Evolutionary conservation across 92 coral and sea anemone genomes (phyloP).

Genomic region (Paragorgia papillata): DNA sequence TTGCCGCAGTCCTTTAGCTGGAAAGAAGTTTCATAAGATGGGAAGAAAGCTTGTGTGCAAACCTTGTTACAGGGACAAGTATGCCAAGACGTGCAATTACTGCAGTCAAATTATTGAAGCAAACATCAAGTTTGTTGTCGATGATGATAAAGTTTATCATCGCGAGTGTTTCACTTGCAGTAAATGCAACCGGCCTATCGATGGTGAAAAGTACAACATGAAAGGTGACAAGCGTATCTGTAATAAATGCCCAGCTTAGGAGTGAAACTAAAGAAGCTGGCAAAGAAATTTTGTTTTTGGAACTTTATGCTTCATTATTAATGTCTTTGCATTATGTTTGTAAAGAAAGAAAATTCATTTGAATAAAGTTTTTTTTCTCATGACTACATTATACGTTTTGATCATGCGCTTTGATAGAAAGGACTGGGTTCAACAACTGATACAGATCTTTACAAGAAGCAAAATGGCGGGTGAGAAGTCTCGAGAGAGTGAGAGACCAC

Average conservation of each 20-base stretch:
- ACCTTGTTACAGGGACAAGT: slow-evolving; percentile 83
- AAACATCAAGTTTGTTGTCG: slow-evolving; percentile 95
- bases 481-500: too few relatives aligned
- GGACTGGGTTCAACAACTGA: too few relatives aligned
- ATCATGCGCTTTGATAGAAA: too few relatives aligned
- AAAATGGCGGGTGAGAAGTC: too few relatives aligned
- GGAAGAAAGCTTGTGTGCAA: slow-evolving; percentile 85
- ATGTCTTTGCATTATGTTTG: neutral
- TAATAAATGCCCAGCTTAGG: slow-evolving; percentile 52
- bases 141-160: slow-evolving; percentile 84
- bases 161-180: slow-evolving; percentile 96
- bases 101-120: slow-evolving; percentile 87
- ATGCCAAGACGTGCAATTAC: slow-evolving; percentile 81
- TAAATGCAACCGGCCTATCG: slow-evolving; percentile 74
- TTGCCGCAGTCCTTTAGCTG: slow-evolving; percentile 86
- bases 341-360: too few relatives aligned
- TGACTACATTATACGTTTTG: too few relatives aligned
- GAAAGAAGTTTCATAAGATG: slow-evolving; percentile 91
- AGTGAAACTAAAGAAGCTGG: neutral
- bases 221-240: slow-evolving; percentile 79
- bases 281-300: neutral
- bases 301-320: neutral
- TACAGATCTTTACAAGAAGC: too few relatives aligned
- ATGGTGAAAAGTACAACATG: slow-evolving; percentile 90
- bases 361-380: too few relatives aligned